A percentile compares a stretch with the other conserved stretches of the same genome.
Evolutionary conservation across 1,140 invertebrate species (phyloP).

Genomic region (Megalonaias nervosa): DNA sequence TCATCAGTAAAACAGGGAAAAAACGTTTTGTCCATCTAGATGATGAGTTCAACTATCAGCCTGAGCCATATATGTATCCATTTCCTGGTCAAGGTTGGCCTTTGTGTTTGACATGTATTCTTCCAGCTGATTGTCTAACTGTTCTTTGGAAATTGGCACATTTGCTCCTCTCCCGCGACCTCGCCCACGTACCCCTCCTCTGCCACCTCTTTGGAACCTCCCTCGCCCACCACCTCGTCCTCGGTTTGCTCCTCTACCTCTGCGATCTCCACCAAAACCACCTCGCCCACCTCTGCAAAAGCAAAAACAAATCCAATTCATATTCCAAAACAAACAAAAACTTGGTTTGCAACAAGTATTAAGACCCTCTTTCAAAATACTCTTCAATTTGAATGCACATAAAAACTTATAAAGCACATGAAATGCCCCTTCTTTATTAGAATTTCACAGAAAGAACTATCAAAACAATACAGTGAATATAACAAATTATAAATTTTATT

Average conservation of each 20-base stretch:
- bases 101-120: conserved; percentile 77
- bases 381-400: too few relatives aligned
- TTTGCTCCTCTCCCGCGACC: conserved; percentile 29
- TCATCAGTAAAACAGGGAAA: too few relatives aligned
- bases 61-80: conserved; percentile 66
- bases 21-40: too few relatives aligned
- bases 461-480: too few relatives aligned
- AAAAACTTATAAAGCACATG: too few relatives aligned
- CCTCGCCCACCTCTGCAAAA: conserved; percentile 22
- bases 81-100: conserved; percentile 72
- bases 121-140: conserved; percentile 77
- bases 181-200: conserved; percentile 31
- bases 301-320: neutral
- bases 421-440: too few relatives aligned
- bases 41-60: conserved; percentile 30
- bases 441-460: too few relatives aligned
- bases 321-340: too few relatives aligned
- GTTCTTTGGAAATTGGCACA: conserved; percentile 70
- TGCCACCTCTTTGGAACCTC: conserved; percentile 42
- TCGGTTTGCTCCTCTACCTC: conserved; percentile 26
- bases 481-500: too few relatives aligned
- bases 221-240: conserved; percentile 25
- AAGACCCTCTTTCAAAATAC: too few relatives aligned
- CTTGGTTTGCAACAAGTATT: too few relatives aligned
- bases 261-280: conserved; percentile 16